Conservation (phyloP, 2,113 vertebrate genomes). For the Campylomormyrus tamandua region DNA sequence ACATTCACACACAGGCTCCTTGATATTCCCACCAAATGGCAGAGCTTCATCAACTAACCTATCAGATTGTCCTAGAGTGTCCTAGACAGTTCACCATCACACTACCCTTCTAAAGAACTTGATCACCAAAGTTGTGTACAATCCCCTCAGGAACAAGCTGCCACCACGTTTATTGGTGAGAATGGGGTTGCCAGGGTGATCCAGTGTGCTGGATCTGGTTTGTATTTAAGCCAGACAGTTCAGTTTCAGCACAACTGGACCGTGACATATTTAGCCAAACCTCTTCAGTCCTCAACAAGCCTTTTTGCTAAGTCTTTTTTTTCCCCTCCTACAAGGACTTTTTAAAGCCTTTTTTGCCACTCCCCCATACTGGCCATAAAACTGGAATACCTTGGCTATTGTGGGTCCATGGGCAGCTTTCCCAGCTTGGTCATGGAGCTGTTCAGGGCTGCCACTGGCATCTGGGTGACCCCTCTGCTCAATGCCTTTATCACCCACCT, state of each 20-base stretch:
- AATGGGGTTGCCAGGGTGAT: background rate
- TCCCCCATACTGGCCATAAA: background rate
- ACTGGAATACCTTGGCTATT: background rate
- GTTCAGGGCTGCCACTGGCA: background rate
- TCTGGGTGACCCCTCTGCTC: background rate
- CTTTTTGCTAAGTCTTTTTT: background rate
- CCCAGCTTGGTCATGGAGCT: background rate
- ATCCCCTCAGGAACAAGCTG: background rate
- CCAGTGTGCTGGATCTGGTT: background rate
- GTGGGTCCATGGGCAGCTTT: background rate
- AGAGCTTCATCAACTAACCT: background rate
- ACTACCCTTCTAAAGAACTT: background rate
- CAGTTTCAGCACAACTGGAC: background rate
- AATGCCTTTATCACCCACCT: background rate
- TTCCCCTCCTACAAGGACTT: background rate
- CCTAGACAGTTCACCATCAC: background rate
- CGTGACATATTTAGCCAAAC: background rate
- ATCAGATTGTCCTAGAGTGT: background rate
- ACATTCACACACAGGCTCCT: background rate
- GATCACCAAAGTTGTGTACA: background rate
- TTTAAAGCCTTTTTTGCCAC: background rate
- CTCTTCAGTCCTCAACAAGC: background rate
- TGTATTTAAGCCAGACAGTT: conserved; percentile 1
- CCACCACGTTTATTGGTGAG: background rate
- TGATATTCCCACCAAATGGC: background rate